Evolutionary conservation across 2,113 vertebrate species (phyloP), one percentile per base, ranked within the genome.

Genomic region (Cryptomyrus ogoouensis): DNA sequence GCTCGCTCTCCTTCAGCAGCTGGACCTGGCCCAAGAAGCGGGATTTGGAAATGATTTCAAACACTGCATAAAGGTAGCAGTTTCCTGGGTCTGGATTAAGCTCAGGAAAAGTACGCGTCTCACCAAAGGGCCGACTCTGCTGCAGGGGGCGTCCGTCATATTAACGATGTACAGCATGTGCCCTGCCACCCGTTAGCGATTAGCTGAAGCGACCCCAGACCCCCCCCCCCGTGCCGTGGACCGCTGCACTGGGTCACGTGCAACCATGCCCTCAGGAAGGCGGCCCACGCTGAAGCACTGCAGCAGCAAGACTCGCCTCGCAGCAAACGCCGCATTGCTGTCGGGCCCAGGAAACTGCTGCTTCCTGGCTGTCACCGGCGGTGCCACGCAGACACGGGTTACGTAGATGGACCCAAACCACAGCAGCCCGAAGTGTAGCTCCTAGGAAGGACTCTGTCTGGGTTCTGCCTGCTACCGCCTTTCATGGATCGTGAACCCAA

Each of bases 21-120:
- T 93, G 93, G 93, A 91, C 89, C 39, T 15, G n/a, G 88, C 90
- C 92, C 93, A 92, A 90, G 90, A 80, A 90, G 66, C 66, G 49
- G 92, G 91, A 92, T 91, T 93, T 92, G 87, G 88, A 91, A 91
- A 62, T 44, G 74, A 90, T 92, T 91, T 92, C 91, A 91, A 91
- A 91, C 84, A 62, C 31, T 39, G 89, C 91, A 89, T 91, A 91
- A 92, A 93, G 91, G 92, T 93, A 89, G 85, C 90, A 90, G 89
- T 88, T 93, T 91, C 87, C 74, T 88, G 89, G 74, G 90, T 92
- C 90, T 91, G 77, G 91, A 92, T 92, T 91, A 91, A 91, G 90
- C 87, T 86, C 47, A 42, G 46, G 77, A 52, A 92, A 89, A 90
- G 85, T 89, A 47, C 74, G 77, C 42, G 52, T 90, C 85, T 62